Conservation (phyloP, 2,797 vertebrate species). For the Alauda arvensis region DNA sequence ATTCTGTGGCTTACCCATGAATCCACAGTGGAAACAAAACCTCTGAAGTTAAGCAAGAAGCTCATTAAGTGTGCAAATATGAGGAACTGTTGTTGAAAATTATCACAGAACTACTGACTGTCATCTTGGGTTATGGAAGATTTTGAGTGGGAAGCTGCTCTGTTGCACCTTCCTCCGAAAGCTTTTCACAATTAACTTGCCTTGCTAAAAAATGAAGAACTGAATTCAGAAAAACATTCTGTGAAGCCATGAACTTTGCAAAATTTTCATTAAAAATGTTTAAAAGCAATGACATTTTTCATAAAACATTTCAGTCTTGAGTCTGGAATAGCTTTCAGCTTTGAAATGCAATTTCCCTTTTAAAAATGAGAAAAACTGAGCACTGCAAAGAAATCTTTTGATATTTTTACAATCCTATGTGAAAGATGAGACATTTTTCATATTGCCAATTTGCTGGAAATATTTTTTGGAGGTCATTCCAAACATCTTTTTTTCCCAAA, state of each 20-base stretch:
- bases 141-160: not conserved
- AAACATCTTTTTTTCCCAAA: not conserved
- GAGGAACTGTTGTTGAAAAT: not conserved
- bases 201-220: not conserved
- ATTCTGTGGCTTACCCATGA: not conserved
- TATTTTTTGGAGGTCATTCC: not conserved
- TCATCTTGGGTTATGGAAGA: not conserved
- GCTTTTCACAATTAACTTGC: not conserved
- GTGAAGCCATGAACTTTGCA: not conserved
- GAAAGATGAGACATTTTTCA: constrained; percentile 31
- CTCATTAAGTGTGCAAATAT: not conserved
- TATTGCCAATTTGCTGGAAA: not conserved
- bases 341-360: constrained; percentile 12
- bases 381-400: not conserved
- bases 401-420: not conserved
- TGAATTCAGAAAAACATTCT: not conserved
- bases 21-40: not conserved
- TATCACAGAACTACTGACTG: not conserved
- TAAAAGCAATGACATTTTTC: not conserved
- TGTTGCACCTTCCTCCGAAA: not conserved
- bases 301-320: not conserved
- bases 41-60: not conserved
- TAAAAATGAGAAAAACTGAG: not conserved
- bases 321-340: constrained; percentile 8
- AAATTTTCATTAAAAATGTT: not conserved